A percentile compares a stretch with the other conserved stretches of the same genome.
phyloP scores from a whole-genome alignment of 2,797 vertebrate genomes.

The Apodemus agrarius region DNA sequence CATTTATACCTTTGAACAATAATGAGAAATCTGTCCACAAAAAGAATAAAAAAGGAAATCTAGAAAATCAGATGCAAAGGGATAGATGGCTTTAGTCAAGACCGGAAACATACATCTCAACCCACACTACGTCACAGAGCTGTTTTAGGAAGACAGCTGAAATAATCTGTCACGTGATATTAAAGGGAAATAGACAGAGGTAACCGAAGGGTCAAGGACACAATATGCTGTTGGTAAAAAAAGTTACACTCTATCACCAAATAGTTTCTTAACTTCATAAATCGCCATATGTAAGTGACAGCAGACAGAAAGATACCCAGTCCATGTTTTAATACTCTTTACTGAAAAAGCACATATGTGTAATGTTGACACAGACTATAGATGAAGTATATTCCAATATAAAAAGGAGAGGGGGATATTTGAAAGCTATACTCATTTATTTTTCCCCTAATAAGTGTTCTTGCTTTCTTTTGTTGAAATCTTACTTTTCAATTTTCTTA shows the following conservation, averaged over 20 bases:
- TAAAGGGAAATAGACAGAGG: not conserved
- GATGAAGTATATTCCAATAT: not conserved
- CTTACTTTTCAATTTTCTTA: not conserved
- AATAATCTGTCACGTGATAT: not conserved
- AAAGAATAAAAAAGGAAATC: not conserved
- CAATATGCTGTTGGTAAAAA: not conserved
- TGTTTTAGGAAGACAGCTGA: not conserved
- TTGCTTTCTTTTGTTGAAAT: not conserved
- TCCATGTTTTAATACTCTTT: not conserved
- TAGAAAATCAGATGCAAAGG: constrained; percentile 5
- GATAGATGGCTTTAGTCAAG: not conserved
- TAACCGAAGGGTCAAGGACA: not conserved
- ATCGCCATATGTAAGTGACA: constrained; percentile 9
- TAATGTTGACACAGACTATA: not conserved
- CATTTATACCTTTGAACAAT: not conserved
- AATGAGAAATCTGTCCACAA: not conserved
- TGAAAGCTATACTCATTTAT: not conserved
- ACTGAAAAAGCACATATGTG: not conserved
- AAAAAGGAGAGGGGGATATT: not conserved
- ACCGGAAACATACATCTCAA: constrained; percentile 25
- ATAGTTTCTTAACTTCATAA: not conserved
- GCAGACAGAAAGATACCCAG: not conserved
- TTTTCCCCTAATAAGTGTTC: not conserved
- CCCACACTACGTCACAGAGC: not conserved
- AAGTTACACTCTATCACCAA: not conserved